Base-by-base conservation (phyloP, 2,113 vertebrate genomes). In the Lethenteron camtschaticum region DNA sequence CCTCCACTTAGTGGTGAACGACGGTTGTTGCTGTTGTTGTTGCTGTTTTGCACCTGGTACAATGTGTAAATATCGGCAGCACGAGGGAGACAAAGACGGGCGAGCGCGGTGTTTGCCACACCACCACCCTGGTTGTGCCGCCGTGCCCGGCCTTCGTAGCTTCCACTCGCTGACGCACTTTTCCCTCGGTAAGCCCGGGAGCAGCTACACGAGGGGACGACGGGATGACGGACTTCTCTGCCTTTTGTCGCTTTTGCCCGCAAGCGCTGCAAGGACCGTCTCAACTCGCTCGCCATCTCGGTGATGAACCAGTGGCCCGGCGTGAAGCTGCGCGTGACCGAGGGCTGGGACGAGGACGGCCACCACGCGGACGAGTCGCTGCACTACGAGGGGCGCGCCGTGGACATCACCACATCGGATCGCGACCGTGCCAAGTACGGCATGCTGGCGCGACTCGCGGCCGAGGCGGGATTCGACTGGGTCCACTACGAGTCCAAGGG, bases 231-330 rank as follows among this genome's bases (percentile, higher is more conserved):
- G 41, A 41, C 41, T 41, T 41, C 41, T 41, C 41, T 41, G 41
- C 41, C 41, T 41, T 12, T 57, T 41, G 41, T 41, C 41, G 41
- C 41, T 41, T 41, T 41, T 41, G 41, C 41, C 41, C 41, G 63
- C 10, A 78, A 66, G 63, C 63, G 63, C n/a, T 66, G 63, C 20
- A 66, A 66, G 63, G 63, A 66, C 63, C 10, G 63, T 20, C 20
- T 66, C n/a, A 66, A 66, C 10, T n/a, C 63, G 24, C 63, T 66
- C n/a, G 63, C 63, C n/a, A 66, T 66, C n/a, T 66, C 63, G 10
- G 63, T 66, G 63, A 66, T 66, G 63, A 66, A 66, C 20, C 63
- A 66, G 24, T 66, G 63, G 63, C 63, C 63, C 20, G 63, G 63
- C n/a, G 63, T 66, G 24, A 66, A 66, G 63, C 63, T 66, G n/a